Conservation (phyloP, 2,888 invertebrate species). For the Bhutanitis thaidina region DNA sequence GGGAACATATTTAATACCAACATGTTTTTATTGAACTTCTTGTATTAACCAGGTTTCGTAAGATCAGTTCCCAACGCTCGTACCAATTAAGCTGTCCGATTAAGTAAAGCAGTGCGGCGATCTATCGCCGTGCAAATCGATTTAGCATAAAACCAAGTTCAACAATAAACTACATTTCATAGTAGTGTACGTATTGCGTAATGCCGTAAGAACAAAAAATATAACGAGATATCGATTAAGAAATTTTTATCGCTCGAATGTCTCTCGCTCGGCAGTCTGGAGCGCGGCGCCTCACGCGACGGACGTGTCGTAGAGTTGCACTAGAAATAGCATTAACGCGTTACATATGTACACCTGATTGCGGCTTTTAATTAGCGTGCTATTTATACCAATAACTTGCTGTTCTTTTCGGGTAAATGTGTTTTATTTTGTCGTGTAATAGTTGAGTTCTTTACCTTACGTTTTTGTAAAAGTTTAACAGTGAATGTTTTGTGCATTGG, state of each 20-base stretch:
- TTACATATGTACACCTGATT: conserved; percentile 37
- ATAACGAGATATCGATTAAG: conserved; percentile 53
- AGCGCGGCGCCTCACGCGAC: conserved; percentile 41
- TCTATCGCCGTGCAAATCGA: conserved; percentile 13
- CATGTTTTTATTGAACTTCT: no score
- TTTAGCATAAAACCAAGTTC: conserved; percentile 7
- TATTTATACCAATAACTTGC: conserved; percentile 12
- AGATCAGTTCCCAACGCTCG: conserved; percentile 4
- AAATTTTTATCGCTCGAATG: conserved; percentile 47
- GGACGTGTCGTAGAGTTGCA: conserved; percentile 35
- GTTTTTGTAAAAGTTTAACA: neutral
- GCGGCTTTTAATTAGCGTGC: conserved; percentile 39
- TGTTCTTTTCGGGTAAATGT: conserved; percentile 16
- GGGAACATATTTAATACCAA: no score
- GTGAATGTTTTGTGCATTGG: neutral
- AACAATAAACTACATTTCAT: conserved; percentile 25
- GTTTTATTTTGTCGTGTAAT: conserved; percentile 6
- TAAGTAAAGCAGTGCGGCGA: conserved; percentile 4
- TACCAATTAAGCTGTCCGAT: conserved; percentile 2
- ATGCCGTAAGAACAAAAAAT: conserved; percentile 41
- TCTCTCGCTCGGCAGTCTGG: conserved; percentile 33
- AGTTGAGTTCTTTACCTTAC: neutral
- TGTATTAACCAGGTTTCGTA: neutral
- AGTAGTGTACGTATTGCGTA: conserved; percentile 31
- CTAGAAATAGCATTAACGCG: conserved; percentile 19